These are phyloP conservation scores for Incurvaria masculella DNA, from an alignment of 2,888 invertebrate species.

Conservation along the genomic window DNA sequence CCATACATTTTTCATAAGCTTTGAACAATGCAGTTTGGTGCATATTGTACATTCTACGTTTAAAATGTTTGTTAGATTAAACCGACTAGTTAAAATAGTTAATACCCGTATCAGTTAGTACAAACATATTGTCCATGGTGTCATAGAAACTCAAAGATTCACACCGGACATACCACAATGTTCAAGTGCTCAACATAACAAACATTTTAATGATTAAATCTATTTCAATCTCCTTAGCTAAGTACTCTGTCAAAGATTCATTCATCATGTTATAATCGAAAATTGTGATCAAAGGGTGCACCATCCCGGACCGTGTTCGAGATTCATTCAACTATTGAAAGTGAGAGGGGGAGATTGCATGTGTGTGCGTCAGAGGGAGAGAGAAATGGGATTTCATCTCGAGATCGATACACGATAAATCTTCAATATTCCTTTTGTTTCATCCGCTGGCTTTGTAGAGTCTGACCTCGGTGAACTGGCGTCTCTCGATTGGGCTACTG, in stretches of 20 bases:
- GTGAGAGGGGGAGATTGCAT: not conserved
- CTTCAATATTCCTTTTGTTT: slow-evolving; percentile 28
- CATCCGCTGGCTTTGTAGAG: slow-evolving; percentile 11
- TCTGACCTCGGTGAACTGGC: not conserved
- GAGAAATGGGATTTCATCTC: slow-evolving; percentile 28
- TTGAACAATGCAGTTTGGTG: too few relatives aligned
- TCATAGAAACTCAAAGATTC: too few relatives aligned
- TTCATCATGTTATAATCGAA: slow-evolving; percentile 40
- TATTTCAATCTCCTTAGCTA: slow-evolving; percentile 15
- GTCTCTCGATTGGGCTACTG: not conserved
- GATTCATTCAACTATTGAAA: slow-evolving; percentile 29
- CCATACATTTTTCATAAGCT: too few relatives aligned
- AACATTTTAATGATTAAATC: not conserved
- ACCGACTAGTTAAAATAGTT: too few relatives aligned
- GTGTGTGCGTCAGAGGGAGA: slow-evolving; percentile 19
- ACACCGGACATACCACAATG: too few relatives aligned
- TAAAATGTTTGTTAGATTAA: too few relatives aligned
- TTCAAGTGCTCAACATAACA: too few relatives aligned
- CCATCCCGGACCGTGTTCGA: slow-evolving; percentile 24
- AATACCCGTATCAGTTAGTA: too few relatives aligned
- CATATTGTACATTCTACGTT: too few relatives aligned
- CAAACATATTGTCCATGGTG: too few relatives aligned
- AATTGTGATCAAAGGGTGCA: slow-evolving; percentile 29
- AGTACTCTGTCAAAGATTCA: slow-evolving; percentile 31
- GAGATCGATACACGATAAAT: slow-evolving; percentile 47